phyloP scores from a whole-genome alignment of 1,140 invertebrate genomes.

The Probaryconus sp. region DNA sequence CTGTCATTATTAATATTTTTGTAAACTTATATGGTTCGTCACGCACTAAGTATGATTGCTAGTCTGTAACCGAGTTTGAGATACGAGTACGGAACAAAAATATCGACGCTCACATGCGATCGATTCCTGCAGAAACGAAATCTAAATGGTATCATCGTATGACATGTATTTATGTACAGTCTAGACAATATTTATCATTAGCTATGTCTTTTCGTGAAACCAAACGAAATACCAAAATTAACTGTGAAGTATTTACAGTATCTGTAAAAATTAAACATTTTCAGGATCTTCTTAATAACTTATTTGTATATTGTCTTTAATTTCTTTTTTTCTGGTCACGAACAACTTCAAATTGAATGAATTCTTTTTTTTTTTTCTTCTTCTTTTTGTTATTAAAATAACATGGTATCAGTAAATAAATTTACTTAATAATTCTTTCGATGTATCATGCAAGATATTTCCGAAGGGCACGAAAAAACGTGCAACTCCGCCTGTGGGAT shows the following conservation, averaged over 20 bases:
- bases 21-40: constrained; percentile 35
- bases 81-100: constrained; percentile 7
- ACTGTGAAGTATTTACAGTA: no score
- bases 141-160: no score
- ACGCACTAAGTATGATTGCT: constrained; percentile 33
- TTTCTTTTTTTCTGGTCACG: constrained; percentile 4
- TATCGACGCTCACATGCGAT: constrained; percentile 11
- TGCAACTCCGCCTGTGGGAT: constrained; percentile 26
- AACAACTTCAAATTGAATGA: constrained; percentile 4
- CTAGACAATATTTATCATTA: no score
- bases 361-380: no score
- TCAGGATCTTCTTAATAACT: no score
- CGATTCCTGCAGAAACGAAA: not conserved
- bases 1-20: constrained; percentile 50
- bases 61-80: constrained; percentile 2
- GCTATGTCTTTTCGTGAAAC: no score
- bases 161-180: constrained; percentile 7
- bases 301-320: no score
- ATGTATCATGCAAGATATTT: constrained; percentile 40
- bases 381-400: constrained; percentile 31
- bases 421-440: constrained; percentile 25
- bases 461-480: constrained; percentile 41
- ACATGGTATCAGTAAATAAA: constrained; percentile 22
- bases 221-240: no score
- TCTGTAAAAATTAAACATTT: no score